Conservation (phyloP, 2,797 vertebrate species). For the Astyanax mexicanus region DNA sequence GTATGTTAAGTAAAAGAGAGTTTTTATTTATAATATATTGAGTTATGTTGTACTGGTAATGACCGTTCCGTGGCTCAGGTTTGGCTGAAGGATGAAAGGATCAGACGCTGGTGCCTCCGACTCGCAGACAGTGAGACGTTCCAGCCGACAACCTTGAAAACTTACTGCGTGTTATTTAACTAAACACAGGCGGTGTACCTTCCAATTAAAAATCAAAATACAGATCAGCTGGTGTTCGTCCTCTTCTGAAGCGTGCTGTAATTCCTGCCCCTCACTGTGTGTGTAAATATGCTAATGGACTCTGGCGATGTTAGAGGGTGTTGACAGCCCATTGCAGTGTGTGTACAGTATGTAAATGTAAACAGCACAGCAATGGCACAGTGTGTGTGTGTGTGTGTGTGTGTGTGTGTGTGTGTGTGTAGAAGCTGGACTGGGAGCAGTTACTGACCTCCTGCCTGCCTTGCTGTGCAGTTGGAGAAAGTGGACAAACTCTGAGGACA, state of each 20-base stretch:
- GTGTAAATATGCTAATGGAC: slow-evolving; percentile 61
- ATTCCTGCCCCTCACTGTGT: slow-evolving; percentile 50
- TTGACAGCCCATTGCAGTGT: slow-evolving; percentile 61
- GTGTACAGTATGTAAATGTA: slow-evolving; percentile 58
- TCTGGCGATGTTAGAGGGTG: slow-evolving; percentile 56
- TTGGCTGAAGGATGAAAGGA: not conserved
- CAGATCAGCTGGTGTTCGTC: slow-evolving; percentile 26
- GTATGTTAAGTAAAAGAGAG: too few species aligned
- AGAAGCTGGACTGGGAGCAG: slow-evolving; percentile 75
- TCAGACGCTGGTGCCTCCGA: not conserved
- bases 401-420: slow-evolving; percentile 44
- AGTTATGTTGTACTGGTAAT: too few species aligned
- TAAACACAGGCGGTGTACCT: slow-evolving; percentile 1
- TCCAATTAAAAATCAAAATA: slow-evolving; percentile 46
- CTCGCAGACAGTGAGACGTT: too few species aligned
- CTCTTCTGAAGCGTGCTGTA: slow-evolving; percentile 38
- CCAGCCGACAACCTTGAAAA: not conserved
- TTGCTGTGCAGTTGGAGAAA: slow-evolving; percentile 71
- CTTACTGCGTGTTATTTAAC: slow-evolving; percentile 21
- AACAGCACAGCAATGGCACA: slow-evolving; percentile 49
- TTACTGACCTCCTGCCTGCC: slow-evolving; percentile 78
- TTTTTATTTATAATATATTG: too few species aligned
- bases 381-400: slow-evolving; percentile 51
- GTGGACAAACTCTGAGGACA: slow-evolving; percentile 72
- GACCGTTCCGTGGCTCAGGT: not conserved